A percentile compares a stretch with the other conserved stretches of the same genome.
phyloP scores from a whole-genome alignment of 2,888 invertebrate species.

The Barypeithes pellucidus region DNA sequence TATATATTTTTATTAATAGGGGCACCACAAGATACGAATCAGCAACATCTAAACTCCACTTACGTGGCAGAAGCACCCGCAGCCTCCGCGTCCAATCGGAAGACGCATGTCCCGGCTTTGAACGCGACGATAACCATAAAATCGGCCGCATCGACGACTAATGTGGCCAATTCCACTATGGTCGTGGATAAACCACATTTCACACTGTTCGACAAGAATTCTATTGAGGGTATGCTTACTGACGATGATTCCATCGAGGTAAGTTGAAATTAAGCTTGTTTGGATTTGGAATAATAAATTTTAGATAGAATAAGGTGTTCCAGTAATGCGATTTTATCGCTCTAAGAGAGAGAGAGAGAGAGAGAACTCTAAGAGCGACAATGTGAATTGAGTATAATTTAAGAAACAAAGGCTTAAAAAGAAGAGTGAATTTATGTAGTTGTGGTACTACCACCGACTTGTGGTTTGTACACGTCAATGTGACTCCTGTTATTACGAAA shows the following conservation, averaged over 20 bases:
- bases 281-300: no score
- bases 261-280: slow-evolving; percentile 9
- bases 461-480: no score
- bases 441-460: no score
- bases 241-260: slow-evolving; percentile 61
- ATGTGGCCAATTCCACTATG: slow-evolving; percentile 22
- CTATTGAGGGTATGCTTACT: slow-evolving; percentile 55
- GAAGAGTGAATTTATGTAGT: no score
- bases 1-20: slow-evolving; percentile 1
- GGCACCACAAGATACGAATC: background rate
- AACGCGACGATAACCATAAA: slow-evolving; percentile 3
- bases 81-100: background rate
- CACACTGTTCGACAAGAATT: slow-evolving; percentile 41
- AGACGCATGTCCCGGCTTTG: background rate
- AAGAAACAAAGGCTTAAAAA: no score
- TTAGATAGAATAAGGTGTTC: no score
- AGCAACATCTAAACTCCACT: slow-evolving; percentile 20
- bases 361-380: no score
- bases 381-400: no score
- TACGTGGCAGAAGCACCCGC: slow-evolving; percentile 3
- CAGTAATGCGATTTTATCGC: no score
- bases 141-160: background rate
- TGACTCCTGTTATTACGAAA: no score
- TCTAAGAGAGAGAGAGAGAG: no score
- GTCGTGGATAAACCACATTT: slow-evolving; percentile 32